Conservation (phyloP, 2,797 vertebrate genomes). For the Prionace glauca region DNA sequence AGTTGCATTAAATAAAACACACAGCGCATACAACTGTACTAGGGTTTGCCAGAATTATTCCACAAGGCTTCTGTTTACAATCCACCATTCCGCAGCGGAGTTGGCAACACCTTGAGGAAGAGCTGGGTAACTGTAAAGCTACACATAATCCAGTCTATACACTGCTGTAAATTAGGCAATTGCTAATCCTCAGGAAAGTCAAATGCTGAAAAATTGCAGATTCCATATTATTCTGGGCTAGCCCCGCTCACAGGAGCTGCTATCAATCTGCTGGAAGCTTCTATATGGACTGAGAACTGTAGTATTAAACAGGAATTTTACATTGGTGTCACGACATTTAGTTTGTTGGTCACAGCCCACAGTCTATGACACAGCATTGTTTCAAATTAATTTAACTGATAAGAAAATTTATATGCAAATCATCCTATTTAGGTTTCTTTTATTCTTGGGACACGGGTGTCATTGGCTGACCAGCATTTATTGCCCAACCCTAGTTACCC, state of each 20-base stretch:
- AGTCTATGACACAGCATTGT: background rate
- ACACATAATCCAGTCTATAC: background rate
- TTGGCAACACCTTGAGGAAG: background rate
- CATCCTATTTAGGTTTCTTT: background rate
- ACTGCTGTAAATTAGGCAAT: background rate
- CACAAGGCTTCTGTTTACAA: background rate
- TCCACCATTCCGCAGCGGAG: background rate
- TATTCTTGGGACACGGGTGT: no score
- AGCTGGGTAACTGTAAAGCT: no score
- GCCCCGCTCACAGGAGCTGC: background rate
- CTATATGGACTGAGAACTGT: background rate
- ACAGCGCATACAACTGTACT: background rate
- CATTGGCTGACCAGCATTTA: no score
- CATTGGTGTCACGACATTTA: background rate
- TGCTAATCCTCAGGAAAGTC: background rate
- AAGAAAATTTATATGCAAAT: background rate
- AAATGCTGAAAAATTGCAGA: background rate
- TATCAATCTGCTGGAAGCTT: background rate
- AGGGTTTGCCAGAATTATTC: background rate
- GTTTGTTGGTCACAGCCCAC: background rate
- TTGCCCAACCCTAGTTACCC: no score
- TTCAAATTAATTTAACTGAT: background rate
- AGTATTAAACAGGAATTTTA: background rate
- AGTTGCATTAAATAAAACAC: background rate
- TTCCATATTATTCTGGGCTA: background rate